Percentiles rank a stretch among this genome's conserved stretches.
These are phyloP conservation scores for Kryptolebias ocellatus DNA, from an alignment of 2,797 vertebrate genomes.

Conservation along the genomic window DNA sequence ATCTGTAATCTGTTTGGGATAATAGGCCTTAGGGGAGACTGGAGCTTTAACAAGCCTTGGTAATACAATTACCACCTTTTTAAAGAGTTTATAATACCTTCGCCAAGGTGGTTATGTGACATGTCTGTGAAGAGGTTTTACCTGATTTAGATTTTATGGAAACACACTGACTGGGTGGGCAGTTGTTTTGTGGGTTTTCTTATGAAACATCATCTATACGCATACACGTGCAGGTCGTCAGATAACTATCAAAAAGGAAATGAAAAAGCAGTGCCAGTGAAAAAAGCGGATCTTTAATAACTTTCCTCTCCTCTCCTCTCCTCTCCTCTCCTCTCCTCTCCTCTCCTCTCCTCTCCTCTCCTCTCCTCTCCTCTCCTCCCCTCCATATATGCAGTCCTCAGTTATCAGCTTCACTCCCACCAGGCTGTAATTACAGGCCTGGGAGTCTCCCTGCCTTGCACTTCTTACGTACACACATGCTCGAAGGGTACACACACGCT, in stretches of 20 bases:
- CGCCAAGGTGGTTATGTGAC: too few relatives aligned
- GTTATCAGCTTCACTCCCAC: conserved; percentile 80
- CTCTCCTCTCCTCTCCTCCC: conserved; percentile 32
- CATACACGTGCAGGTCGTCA: conserved; percentile 29
- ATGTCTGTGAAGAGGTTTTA: conserved; percentile 3
- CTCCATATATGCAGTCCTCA: conserved; percentile 64
- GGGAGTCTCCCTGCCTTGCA: conserved; percentile 58
- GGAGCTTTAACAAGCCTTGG: too few relatives aligned
- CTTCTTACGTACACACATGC: conserved; percentile 23
- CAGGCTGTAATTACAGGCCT: conserved; percentile 77
- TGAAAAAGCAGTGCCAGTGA: conserved; percentile 63
- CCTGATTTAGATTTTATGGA: conserved; percentile 38
- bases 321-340: conserved; percentile 15
- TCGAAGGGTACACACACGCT: conserved; percentile 9
- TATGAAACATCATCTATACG: conserved; percentile 6
- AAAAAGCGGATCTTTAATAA: conserved; percentile 49
- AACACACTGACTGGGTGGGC: conserved; percentile 20
- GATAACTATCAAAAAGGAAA: conserved; percentile 71
- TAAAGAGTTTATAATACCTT: too few relatives aligned
- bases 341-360: conserved; percentile 16
- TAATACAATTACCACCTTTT: too few relatives aligned
- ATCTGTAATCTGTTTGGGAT: too few relatives aligned
- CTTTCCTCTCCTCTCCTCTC: conserved; percentile 23
- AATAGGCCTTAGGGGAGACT: too few relatives aligned
- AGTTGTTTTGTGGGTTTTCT: conserved; percentile 14